Evolutionary conservation across 2,888 invertebrate genomes (phyloP), one percentile per base, ranked within the genome.

Genomic region (Melanostoma scalare): DNA sequence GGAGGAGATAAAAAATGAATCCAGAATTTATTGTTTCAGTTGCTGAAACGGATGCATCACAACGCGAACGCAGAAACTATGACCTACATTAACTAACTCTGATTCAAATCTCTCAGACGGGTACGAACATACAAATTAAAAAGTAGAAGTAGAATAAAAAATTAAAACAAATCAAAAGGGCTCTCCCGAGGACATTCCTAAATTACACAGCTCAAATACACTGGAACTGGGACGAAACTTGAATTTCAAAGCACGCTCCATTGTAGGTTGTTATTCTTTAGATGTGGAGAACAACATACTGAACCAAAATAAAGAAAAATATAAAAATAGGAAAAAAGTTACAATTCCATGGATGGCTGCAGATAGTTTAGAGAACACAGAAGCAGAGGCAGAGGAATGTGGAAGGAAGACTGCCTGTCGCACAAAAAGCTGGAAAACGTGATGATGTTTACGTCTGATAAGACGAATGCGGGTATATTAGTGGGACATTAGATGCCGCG

Each of bases 401-500:
- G 20, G 56, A 42, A 55, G 33, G 38, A 36, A 56, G 31, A 35
- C 35, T 46, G 61, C 3, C 31, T 30, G 0, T 35, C 20, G 33
- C 63, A 10, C 38, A 53, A 61, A 58, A 78, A 60, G 48, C 48
- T 35, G 63, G 53, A 53, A 69, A 74, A 79, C 79, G 84, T 84
- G 79, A 84, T 55, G 84, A 84, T 84, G 65, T 68, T 67, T 69
- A 65, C 58, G 77, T 72, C 73, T 73, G 82, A 82, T 82, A 82
- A 73, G 73, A 63, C 44, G 56, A 63, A 73, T 67, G 60, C 48
- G 8, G 31, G 46, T 72, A 61, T 63, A 73, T 81, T 81, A 76
- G 81, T 63, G 56, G 63, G 67, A 69, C 78, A 82, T 78, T 74
- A 82, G 78, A 53, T 69, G 68, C 30, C 52, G 68, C 6, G 38